Conservation (phyloP, 2,888 invertebrate genomes). For the Patella depressa region DNA sequence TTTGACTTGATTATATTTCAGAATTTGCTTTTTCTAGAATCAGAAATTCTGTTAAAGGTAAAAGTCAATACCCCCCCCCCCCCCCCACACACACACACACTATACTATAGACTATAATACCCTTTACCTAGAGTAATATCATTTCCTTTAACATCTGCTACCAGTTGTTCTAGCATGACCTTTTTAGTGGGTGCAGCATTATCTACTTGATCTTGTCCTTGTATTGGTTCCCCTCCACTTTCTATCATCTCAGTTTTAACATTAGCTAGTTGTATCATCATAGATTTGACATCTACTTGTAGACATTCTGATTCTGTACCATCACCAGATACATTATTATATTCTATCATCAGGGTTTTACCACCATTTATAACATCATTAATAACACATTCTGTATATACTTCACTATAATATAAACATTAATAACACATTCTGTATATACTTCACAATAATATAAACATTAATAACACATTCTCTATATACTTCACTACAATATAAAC, state of each 20-base stretch:
- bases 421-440: conserved; percentile 42
- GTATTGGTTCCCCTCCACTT: neutral
- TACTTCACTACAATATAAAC: too few species aligned
- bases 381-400: conserved; percentile 54
- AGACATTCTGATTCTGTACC: neutral
- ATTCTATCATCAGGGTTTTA: conserved; percentile 47
- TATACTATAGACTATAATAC: neutral
- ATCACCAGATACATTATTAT: conserved; percentile 24
- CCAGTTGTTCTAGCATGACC: neutral
- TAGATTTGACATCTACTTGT: neutral
- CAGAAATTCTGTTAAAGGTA: too few species aligned
- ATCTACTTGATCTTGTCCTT: neutral
- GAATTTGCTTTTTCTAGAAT: too few species aligned
- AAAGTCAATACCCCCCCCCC: too few species aligned
- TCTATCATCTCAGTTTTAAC: neutral
- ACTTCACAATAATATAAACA: conserved; percentile 29
- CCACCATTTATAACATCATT: conserved; percentile 47
- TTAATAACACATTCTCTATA: neutral
- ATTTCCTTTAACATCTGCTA: neutral
- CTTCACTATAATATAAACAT: conserved; percentile 28
- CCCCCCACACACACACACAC: too few species aligned
- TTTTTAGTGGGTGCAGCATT: neutral
- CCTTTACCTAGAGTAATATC: neutral
- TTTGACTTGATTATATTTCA: too few species aligned
- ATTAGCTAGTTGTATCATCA: neutral